Base-by-base conservation (phyloP, 2,888 invertebrate genomes). In the Tachystola acroxantha region DNA sequence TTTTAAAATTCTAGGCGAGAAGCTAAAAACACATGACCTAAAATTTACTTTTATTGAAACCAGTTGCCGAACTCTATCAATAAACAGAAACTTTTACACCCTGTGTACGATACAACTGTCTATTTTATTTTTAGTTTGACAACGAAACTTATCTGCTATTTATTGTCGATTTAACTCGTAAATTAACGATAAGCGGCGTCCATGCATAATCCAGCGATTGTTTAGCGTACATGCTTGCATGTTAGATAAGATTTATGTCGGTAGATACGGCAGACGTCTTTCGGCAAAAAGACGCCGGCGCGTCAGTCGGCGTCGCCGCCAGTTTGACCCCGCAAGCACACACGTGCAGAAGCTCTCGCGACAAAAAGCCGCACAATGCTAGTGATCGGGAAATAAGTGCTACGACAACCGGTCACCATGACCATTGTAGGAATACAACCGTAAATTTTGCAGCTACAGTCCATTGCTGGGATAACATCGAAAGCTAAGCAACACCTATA, bases 381-480 rank as follows among this genome's bases (percentile, higher is more conserved):
- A 10, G 35, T 38, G 32, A 14, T 43, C 33, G 39, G 41, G 14
- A 50, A 50, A 50, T 48, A 50, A 47, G 42, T 34, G 39, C 32
- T 1, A 20, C 5, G 3, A 42, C n/a, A 27, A 35, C 36, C 42
- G 30, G 37, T 37, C 44, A 56, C 27, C 36, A 72, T 72, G 70
- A 56, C 60, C 28, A 53, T 57, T 34, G 45, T 58, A 39, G 69
- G 70, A 40, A 71, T 72, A 40, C 74, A 75, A 34, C 73, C 74
- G 30, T 64, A 57, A 41, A 25, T 13, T 34, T 24, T 32, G 32
- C 35, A 16, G 26, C 37, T 34, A 29, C 32, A 39, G 36, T 11
- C 27, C 13, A 13, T n/a, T n/a, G n/a, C n/a, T n/a, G n/a, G n/a
- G n/a, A n/a, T n/a, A n/a, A n/a, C n/a, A n/a, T n/a, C n/a, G n/a